Evolutionary conservation across 1,140 invertebrate genomes (phyloP).

Genomic region (Triops longicaudatus): DNA sequence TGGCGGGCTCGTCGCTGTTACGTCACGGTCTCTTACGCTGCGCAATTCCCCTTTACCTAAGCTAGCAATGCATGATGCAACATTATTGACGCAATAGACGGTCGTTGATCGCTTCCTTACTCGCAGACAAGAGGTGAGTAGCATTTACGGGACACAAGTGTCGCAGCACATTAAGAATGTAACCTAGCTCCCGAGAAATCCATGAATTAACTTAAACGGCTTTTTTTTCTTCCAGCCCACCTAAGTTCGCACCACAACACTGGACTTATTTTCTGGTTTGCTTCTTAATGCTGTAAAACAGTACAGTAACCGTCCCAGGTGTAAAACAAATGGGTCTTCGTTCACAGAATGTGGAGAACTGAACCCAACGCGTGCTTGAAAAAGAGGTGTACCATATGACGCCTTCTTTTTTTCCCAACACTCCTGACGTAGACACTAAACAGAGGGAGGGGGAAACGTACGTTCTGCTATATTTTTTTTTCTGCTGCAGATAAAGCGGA

Average conservation of each 20-base stretch:
- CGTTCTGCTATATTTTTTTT: neutral
- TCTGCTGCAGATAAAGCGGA: neutral
- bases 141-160: neutral
- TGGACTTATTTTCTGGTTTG: too few species aligned
- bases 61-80: neutral
- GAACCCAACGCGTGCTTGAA: too few species aligned
- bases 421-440: neutral
- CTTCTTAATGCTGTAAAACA: too few species aligned
- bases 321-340: too few species aligned
- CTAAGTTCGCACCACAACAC: too few species aligned
- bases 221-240: too few species aligned
- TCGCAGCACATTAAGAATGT: too few species aligned
- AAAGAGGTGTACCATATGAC: neutral
- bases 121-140: neutral
- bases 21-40: neutral
- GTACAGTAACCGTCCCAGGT: too few species aligned
- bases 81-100: neutral
- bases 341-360: too few species aligned
- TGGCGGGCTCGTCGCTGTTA: neutral
- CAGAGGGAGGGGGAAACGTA: neutral
- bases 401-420: neutral
- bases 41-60: conserved; percentile 1
- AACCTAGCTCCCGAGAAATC: too few species aligned
- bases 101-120: neutral
- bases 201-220: too few species aligned